Conservation (phyloP, 1,140 invertebrate genomes). For the Sipha flava region DNA sequence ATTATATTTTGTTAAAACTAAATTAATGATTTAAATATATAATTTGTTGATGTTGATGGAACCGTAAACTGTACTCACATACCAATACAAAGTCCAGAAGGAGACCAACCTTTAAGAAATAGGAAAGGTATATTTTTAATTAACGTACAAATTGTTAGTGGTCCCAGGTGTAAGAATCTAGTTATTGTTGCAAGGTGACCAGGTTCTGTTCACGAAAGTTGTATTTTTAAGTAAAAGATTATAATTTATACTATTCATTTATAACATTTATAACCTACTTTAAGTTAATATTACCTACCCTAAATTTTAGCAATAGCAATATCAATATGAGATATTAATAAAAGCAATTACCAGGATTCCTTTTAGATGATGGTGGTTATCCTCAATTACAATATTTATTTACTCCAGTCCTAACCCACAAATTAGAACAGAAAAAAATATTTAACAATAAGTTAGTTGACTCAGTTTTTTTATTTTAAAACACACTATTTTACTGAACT, state of each 20-base stretch:
- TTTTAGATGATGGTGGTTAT: constrained; percentile 36
- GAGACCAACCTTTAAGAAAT: constrained; percentile 41
- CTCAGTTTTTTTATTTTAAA: too few relatives aligned
- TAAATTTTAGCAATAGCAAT: constrained; percentile 19
- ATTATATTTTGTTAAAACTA: not conserved
- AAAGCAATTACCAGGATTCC: constrained; percentile 14
- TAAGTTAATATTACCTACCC: not conserved
- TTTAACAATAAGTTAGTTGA: too few relatives aligned
- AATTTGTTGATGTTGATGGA: constrained; percentile 43
- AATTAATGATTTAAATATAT: not conserved
- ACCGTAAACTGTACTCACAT: constrained; percentile 45
- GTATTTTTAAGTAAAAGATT: constrained; percentile 36
- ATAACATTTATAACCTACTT: not conserved
- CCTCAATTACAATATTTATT: not conserved
- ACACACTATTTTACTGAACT: too few relatives aligned
- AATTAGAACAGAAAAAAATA: constrained; percentile 2
- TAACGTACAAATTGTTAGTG: constrained; percentile 43
- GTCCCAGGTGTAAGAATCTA: constrained; percentile 40
- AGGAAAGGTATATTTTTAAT: constrained; percentile 43
- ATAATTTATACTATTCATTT: too few relatives aligned
- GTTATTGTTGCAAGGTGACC: constrained; percentile 40
- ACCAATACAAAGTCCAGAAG: constrained; percentile 40
- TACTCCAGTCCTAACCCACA: constrained; percentile 22
- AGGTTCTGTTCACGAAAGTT: constrained; percentile 41
- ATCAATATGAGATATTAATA: constrained; percentile 32